A percentile compares a stretch with the other conserved stretches of the same genome.
These are phyloP conservation scores for Gobio occitaniae DNA, from an alignment of 2,797 vertebrate genomes.

Conservation along the genomic window DNA sequence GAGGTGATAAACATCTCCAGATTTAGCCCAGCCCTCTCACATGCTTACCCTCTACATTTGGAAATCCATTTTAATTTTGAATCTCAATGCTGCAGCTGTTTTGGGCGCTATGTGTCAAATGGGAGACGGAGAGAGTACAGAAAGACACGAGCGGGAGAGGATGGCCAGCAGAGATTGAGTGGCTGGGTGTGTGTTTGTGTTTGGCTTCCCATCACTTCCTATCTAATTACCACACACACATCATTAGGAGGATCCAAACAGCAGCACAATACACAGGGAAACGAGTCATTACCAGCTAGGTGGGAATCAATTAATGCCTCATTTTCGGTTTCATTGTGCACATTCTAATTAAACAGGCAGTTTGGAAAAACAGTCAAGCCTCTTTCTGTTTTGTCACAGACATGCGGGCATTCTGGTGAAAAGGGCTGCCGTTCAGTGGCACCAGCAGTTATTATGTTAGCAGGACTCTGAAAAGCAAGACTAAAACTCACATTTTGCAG, in stretches of 20 bases:
- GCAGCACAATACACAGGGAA: slow-evolving; percentile 67
- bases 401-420: slow-evolving; percentile 34
- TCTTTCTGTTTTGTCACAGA: slow-evolving; percentile 40
- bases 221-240: slow-evolving; percentile 67
- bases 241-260: slow-evolving; percentile 73
- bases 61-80: slow-evolving; percentile 68
- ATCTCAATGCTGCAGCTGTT: slow-evolving; percentile 67
- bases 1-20: slow-evolving; percentile 48
- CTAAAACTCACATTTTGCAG: slow-evolving; percentile 9
- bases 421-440: slow-evolving; percentile 6
- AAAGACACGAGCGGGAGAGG: slow-evolving; percentile 29
- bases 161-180: slow-evolving; percentile 50
- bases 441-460: slow-evolving; percentile 19
- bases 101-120: slow-evolving; percentile 45
- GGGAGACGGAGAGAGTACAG: slow-evolving; percentile 25
- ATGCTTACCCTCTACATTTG: slow-evolving; percentile 65
- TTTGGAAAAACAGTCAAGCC: slow-evolving; percentile 62
- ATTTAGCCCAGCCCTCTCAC: slow-evolving; percentile 62
- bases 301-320: slow-evolving; percentile 75
- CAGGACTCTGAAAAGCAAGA: slow-evolving; percentile 15
- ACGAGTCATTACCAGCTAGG: slow-evolving; percentile 68
- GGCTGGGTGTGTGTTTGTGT: slow-evolving; percentile 57
- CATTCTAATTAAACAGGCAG: slow-evolving; percentile 70
- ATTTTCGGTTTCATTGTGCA: slow-evolving; percentile 70
- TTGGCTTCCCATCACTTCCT: slow-evolving; percentile 54